Conservation (phyloP, 2,888 invertebrate genomes). For the Polydrusus pterygomalis region DNA sequence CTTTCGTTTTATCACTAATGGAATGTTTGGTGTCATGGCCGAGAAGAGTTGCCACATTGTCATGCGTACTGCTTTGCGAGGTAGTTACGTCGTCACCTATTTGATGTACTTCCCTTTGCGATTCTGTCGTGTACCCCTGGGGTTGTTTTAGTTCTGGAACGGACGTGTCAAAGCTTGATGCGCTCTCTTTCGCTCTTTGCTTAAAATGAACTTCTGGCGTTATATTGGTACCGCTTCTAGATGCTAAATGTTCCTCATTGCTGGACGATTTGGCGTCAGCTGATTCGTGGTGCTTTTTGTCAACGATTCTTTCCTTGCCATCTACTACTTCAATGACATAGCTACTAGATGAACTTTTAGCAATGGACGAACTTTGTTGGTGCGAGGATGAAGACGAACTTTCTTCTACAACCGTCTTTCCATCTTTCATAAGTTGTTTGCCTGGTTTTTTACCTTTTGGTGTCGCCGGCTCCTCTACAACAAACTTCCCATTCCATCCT, state of each 20-base stretch:
- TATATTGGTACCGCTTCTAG: conserved; percentile 76
- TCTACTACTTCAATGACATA: conserved; percentile 80
- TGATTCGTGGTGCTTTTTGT: conserved; percentile 77
- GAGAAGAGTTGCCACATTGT: conserved; percentile 45
- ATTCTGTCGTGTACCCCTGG: conserved; percentile 72
- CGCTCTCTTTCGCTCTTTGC: conserved; percentile 74
- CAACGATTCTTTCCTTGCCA: conserved; percentile 78
- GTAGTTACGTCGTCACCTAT: conserved; percentile 67
- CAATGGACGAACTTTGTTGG: conserved; percentile 74
- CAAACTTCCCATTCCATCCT: conserved; percentile 73
- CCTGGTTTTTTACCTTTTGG: conserved; percentile 57
- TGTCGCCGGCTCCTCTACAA: conserved; percentile 68
- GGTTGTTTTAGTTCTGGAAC: conserved; percentile 72
- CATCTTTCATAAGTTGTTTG: conserved; percentile 53
- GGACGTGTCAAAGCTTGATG: conserved; percentile 76
- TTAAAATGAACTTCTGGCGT: conserved; percentile 75
- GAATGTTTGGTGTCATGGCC: conserved; percentile 47
- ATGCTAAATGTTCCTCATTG: conserved; percentile 74
- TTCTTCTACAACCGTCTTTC: conserved; percentile 62
- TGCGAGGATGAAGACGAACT: conserved; percentile 70
- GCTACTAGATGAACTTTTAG: conserved; percentile 78
- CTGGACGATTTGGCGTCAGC: conserved; percentile 61
- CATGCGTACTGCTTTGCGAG: conserved; percentile 61
- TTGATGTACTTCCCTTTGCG: conserved; percentile 70
- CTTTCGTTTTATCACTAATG: conserved; percentile 55